Percentiles rank a stretch among this genome's conserved stretches.
Evolutionary conservation across 2,888 invertebrate species (phyloP).

Genomic region (Phasia obesa): DNA sequence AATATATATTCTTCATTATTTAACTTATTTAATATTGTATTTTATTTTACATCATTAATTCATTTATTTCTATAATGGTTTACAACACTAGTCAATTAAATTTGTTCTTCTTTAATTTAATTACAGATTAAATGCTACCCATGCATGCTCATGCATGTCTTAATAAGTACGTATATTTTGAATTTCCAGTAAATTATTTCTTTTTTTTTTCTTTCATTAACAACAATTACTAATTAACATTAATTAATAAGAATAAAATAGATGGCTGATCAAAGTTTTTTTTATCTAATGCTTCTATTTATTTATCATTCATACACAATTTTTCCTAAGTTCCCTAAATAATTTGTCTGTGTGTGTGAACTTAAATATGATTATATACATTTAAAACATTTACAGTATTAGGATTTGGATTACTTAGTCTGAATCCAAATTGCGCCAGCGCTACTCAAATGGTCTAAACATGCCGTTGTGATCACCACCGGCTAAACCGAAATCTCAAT

Average conservation of each 20-base stretch:
- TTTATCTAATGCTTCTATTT: background rate
- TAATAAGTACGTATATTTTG: constrained; percentile 15
- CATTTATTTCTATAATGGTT: constrained; percentile 5
- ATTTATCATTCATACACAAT: constrained; percentile 12
- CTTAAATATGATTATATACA: constrained; percentile 54
- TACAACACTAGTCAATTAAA: constrained; percentile 41
- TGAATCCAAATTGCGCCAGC: constrained; percentile 63
- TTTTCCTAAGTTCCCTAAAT: constrained; percentile 61
- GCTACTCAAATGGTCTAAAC: constrained; percentile 78
- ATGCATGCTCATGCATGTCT: background rate
- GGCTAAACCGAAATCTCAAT: constrained; percentile 77
- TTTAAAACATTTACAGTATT: constrained; percentile 10
- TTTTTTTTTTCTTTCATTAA: too few relatives aligned
- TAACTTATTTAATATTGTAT: constrained; percentile 18
- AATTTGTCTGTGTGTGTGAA: constrained; percentile 27
- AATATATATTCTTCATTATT: constrained; percentile 43
- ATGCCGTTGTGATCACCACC: constrained; percentile 72
- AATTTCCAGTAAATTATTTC: constrained; percentile 48
- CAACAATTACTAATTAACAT: constrained; percentile 64
- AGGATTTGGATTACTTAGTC: constrained; percentile 10
- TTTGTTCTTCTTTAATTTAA: background rate
- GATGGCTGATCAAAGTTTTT: background rate
- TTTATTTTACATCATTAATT: constrained; percentile 39
- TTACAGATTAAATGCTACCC: too few relatives aligned
- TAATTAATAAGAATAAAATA: constrained; percentile 38